Percentiles rank a stretch among this genome's conserved stretches.
phyloP scores from a whole-genome alignment of 2,113 vertebrate species.

The Myrmecobius fasciatus region DNA sequence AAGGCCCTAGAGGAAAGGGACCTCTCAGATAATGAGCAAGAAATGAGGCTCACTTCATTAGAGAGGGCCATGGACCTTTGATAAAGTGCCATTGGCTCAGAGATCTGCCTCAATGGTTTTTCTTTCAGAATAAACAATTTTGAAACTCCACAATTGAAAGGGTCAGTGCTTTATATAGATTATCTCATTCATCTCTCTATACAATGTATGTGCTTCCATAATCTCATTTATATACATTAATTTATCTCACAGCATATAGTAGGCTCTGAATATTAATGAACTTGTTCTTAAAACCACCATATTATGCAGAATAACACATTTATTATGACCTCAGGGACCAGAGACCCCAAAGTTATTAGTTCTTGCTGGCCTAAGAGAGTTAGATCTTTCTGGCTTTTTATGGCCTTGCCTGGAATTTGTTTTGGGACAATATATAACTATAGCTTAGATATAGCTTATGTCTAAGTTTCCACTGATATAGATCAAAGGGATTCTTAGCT shows the following conservation, averaged over 20 bases:
- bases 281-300: background rate
- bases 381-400: background rate
- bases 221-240: background rate
- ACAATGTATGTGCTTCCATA: background rate
- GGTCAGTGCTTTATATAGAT: background rate
- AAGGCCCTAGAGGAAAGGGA: no score
- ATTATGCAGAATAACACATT: background rate
- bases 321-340: background rate
- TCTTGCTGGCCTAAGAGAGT: background rate
- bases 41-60: no score
- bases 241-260: background rate
- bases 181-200: background rate
- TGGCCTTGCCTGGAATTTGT: background rate
- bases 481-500: background rate
- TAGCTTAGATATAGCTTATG: background rate
- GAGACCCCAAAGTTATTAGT: background rate
- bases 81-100: no score
- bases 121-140: no score
- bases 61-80: no score
- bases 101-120: no score
- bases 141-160: background rate
- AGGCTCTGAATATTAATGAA: background rate
- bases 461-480: background rate
- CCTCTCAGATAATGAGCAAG: no score
- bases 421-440: background rate